Base-by-base conservation (phyloP, 2,113 vertebrate species). In the Cardinalis cardinalis region DNA sequence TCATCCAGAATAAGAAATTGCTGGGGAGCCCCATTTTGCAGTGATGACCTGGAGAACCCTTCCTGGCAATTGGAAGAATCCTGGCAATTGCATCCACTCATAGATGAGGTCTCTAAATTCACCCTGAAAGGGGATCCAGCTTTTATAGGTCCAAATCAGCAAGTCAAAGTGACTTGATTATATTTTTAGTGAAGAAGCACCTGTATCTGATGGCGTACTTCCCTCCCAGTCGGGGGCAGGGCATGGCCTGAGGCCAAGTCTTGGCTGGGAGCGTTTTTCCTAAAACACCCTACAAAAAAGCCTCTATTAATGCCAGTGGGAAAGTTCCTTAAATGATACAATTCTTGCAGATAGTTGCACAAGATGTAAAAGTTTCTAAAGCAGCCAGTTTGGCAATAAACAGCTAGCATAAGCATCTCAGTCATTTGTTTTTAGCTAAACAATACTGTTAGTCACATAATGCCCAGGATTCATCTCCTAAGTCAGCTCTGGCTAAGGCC, bases 11-110 rank as follows among this genome's bases (percentile, higher is more conserved):
- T 25, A 29, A 0, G 0, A 34, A 36, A 74, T 36, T 14, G 10
- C 52, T 66, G 43, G 17, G 70, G 52, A 74, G 25, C 13, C 43
- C 34, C 60, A 41, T 58, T 74, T 74, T 0, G 0, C 31, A 58
- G 25, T 6, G 8, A 36, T 14, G 52, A 49, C 25, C 31, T 65
- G 29, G 18, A 65, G 43, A 48, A 31, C 10, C 16, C 17, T 74
- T 43, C 34, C 31, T 0, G 1, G 43, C 20, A 56, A 31, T 0
- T 48, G 43, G 12, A 8, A 65, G 48, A 65, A 74, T 40, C 25
- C 10, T 74, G 49, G 49, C 49, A 7, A 0, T 1, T 2, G 24
- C 2, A 3, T 41, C 60, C 43, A 49, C 34, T 49, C 1, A 0
- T 17, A 49, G 51, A 17, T 41, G 20, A 65, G 31, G 20, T 65